These are phyloP conservation scores for Dryas iulia DNA, from an alignment of 1,140 invertebrate species.

Conservation along the genomic window DNA sequence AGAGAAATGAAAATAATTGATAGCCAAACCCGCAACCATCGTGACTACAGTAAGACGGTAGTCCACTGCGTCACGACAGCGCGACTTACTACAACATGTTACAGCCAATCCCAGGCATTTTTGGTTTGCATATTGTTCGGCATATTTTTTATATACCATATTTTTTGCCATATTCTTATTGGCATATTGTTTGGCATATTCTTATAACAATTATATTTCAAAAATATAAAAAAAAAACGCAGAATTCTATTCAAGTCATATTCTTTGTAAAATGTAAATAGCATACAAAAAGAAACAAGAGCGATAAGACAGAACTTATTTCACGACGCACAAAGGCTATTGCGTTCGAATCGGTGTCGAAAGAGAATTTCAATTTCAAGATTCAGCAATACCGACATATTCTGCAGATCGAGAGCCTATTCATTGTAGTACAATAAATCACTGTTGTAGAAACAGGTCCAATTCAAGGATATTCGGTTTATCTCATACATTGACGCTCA, in stretches of 20 bases:
- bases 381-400: constrained; percentile 10
- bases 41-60: too few relatives aligned
- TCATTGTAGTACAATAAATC: constrained; percentile 21
- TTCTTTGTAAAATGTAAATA: background rate
- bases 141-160: too few relatives aligned
- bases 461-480: constrained; percentile 10
- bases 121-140: too few relatives aligned
- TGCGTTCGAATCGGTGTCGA: constrained; percentile 12
- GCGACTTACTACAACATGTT: too few relatives aligned
- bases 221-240: background rate
- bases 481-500: constrained; percentile 6
- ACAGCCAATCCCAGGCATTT: too few relatives aligned
- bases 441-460: constrained; percentile 8
- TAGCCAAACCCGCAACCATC: too few relatives aligned
- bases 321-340: constrained; percentile 12
- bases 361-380: constrained; percentile 22
- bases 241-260: background rate
- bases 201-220: background rate
- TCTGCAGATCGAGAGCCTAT: constrained; percentile 10
- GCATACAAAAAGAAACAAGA: background rate
- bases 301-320: background rate
- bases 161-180: too few relatives aligned
- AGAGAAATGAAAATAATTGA: too few relatives aligned
- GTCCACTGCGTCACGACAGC: too few relatives aligned
- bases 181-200: too few relatives aligned